These are phyloP conservation scores for Drosophila kohkoa DNA, from an alignment of 1,140 invertebrate genomes.

Conservation along the genomic window DNA sequence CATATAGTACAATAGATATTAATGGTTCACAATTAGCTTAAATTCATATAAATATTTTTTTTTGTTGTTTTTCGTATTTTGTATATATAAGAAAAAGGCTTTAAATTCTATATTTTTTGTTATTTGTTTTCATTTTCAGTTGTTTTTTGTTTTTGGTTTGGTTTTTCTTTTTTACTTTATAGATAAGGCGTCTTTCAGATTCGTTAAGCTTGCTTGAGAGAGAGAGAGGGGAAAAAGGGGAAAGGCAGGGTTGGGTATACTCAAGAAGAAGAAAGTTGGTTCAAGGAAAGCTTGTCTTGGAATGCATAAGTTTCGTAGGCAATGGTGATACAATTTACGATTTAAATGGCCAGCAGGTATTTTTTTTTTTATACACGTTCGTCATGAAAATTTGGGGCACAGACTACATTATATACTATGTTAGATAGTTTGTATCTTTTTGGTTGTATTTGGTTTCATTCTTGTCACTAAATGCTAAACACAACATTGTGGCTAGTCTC, in stretches of 20 bases:
- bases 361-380: background rate
- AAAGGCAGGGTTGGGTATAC: too few relatives aligned
- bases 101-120: slow-evolving; percentile 28
- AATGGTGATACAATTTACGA: background rate
- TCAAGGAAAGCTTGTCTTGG: background rate
- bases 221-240: background rate
- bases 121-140: slow-evolving; percentile 2
- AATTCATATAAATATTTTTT: slow-evolving; percentile 8
- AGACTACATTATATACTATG: background rate
- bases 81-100: slow-evolving; percentile 33
- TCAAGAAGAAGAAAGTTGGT: too few relatives aligned
- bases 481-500: slow-evolving; percentile 71
- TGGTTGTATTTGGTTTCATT: background rate
- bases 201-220: slow-evolving; percentile 25
- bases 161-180: slow-evolving; percentile 16
- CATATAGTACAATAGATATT: slow-evolving; percentile 31
- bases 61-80: background rate
- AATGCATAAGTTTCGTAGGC: slow-evolving; percentile 1
- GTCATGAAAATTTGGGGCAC: background rate
- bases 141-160: background rate
- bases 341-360: background rate
- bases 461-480: slow-evolving; percentile 59
- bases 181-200: slow-evolving; percentile 59
- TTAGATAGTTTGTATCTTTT: background rate
- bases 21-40: slow-evolving; percentile 45